Percentiles rank a stretch among this genome's conserved stretches.
Evolutionary conservation across 2,797 vertebrate species (phyloP).

Genomic region (Orientallactaga sibirica): DNA sequence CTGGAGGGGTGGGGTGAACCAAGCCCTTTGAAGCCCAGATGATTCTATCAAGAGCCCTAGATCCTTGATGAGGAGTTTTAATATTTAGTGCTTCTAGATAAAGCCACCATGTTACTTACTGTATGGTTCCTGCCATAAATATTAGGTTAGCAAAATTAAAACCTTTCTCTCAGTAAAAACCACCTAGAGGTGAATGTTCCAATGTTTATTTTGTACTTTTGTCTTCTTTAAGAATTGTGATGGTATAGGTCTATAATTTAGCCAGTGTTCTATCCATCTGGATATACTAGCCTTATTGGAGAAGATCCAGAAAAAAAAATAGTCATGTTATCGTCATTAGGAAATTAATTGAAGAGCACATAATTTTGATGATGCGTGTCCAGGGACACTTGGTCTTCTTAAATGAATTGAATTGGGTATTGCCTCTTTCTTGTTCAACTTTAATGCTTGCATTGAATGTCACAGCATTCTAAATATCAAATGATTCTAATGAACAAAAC

Average conservation of each 20-base stretch:
- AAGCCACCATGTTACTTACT: background rate
- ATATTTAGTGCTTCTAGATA: background rate
- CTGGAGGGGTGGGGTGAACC: too few relatives aligned
- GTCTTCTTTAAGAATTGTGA: background rate
- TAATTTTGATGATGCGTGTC: background rate
- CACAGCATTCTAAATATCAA: constrained; percentile 64
- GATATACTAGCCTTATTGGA: background rate
- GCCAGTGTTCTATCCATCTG: background rate
- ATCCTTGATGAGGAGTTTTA: too few relatives aligned
- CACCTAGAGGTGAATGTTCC: background rate
- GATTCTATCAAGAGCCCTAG: too few relatives aligned
- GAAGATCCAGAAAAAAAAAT: background rate
- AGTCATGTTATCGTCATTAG: background rate
- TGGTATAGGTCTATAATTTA: background rate
- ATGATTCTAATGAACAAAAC: constrained; percentile 74
- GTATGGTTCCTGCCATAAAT: background rate
- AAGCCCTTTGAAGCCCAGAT: too few relatives aligned
- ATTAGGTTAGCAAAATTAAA: background rate
- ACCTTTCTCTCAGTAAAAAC: background rate
- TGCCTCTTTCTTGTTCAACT: constrained; percentile 21
- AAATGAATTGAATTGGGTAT: constrained; percentile 53
- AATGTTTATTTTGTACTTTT: background rate
- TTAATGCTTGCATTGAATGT: constrained; percentile 14
- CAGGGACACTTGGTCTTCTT: constrained; percentile 13
- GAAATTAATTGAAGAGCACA: constrained; percentile 36